Conservation (phyloP, 2,888 invertebrate species). For the Syrphus vitripennis region DNA sequence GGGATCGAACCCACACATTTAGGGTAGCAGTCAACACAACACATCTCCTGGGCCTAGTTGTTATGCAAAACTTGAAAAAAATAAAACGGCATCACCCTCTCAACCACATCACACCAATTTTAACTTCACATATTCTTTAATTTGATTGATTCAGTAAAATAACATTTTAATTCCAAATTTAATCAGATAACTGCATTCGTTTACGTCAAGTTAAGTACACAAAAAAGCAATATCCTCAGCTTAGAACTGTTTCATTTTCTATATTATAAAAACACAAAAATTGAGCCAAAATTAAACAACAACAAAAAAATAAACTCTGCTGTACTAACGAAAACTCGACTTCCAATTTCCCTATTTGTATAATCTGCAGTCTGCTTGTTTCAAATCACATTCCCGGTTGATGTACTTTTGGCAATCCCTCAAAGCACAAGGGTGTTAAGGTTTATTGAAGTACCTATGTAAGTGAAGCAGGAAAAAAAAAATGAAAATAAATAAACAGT, state of each 20-base stretch:
- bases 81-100: no score
- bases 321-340: not conserved
- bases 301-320: not conserved
- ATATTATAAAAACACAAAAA: not conserved
- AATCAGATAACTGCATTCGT: not conserved
- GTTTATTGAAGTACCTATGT: not conserved
- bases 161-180: not conserved
- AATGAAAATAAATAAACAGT: no score
- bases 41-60: no score
- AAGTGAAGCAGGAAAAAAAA: not conserved
- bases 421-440: slow-evolving; percentile 17
- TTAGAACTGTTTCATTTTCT: not conserved
- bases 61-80: no score
- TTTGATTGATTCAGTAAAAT: not conserved
- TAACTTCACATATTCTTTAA: no score
- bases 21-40: no score
- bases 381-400: not conserved
- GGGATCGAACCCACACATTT: no score
- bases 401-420: slow-evolving; percentile 13
- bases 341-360: not conserved
- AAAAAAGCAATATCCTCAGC: not conserved
- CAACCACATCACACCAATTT: no score
- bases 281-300: no score
- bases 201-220: not conserved
- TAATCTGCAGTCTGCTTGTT: not conserved